These are phyloP conservation scores for Tamandua tetradactyla DNA, from an alignment of 2,797 vertebrate species.

Conservation along the genomic window DNA sequence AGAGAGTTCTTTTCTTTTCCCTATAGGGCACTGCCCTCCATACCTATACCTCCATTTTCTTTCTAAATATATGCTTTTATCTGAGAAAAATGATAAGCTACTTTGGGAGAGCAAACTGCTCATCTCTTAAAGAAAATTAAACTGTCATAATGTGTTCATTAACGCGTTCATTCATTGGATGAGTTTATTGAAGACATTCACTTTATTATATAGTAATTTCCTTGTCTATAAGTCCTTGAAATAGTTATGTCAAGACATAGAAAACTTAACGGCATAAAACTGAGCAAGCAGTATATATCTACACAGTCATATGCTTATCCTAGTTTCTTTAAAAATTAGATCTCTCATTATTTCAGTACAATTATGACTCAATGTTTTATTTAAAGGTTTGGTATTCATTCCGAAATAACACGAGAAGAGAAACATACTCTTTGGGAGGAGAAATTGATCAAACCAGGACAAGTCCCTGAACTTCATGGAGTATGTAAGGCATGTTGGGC, in stretches of 20 bases:
- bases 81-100: not conserved
- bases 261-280: not conserved
- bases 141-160: not conserved
- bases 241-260: not conserved
- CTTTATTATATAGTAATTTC: not conserved
- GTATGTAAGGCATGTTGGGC: conserved; percentile 83
- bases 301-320: not conserved
- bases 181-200: not conserved
- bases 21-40: not conserved
- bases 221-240: not conserved
- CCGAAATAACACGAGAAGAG: conserved; percentile 82
- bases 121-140: not conserved
- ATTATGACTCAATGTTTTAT: conserved; percentile 43
- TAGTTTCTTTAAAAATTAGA: not conserved
- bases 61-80: not conserved
- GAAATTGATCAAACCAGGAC: conserved; percentile 84
- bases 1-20: not conserved
- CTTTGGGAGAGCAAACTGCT: not conserved
- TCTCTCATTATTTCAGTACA: conserved; percentile 71
- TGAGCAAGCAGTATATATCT: not conserved
- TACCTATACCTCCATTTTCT: not conserved
- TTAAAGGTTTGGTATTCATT: conserved; percentile 82
- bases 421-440: conserved; percentile 82
- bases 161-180: not conserved
- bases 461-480: conserved; percentile 84